Evolutionary conservation across 2,113 vertebrate species (phyloP), one percentile per base, ranked within the genome.

Genomic region (Salvelinus alpinus): DNA sequence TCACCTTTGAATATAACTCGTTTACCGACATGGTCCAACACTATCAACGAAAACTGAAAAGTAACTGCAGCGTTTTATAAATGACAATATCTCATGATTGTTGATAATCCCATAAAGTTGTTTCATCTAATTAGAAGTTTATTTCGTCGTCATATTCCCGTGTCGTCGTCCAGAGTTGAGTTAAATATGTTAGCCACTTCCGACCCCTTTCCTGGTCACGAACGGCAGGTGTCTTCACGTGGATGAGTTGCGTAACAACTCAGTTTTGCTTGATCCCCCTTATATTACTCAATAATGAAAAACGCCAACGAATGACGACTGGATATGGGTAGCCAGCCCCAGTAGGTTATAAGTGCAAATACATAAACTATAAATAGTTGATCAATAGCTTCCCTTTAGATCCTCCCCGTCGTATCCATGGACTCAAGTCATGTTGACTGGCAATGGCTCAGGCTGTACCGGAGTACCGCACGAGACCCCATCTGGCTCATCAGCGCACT

Each of bases 1-100:
- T 93, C 84, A 94, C 93, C 93, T 87, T 88, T 13, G 91, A 92
- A 84, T 83, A 94, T 73, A 94, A 77, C 65, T 94, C 93, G 87
- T 90, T 90, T 75, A 94, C 89, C 20, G 93, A 93, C 93, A 94
- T 94, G 24, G 71, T 84, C 72, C 77, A 24, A 38, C 51, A 24
- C 67, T 73, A n/a, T 72, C 65, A 78, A 64, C 64, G 20, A 72
- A 73, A 74, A 67, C 57, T 80, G 14, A 27, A 71, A 59, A 73
- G 65, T 70, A 65, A 34, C 62, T 29, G 7, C 16, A 12, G 6
- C 29, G 59, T 68, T 34, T 8, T 68, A 68, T 68, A 54, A 25
- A 64, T 64, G 5, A 25, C 20, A 64, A 24, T 11, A 64, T 64
- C n/a, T 31, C 68, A 70, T 70, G 22, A 70, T 47, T 66, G 62